Evolutionary conservation across 1,140 invertebrate species (phyloP).

Genomic region (Macrocentrus cingulum): DNA sequence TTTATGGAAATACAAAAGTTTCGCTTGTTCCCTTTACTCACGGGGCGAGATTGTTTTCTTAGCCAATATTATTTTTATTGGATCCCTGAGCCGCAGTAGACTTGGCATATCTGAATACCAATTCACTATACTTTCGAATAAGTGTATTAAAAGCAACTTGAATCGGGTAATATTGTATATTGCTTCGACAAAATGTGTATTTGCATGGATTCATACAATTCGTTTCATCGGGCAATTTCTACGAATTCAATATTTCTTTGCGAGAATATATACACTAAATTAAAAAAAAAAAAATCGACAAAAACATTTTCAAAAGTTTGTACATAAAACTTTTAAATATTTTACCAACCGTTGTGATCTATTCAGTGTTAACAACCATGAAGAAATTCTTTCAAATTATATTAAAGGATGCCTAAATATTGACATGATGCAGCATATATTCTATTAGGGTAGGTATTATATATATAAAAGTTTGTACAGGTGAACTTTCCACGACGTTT

Average conservation of each 20-base stretch:
- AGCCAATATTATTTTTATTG: conserved; percentile 51
- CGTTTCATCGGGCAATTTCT: background rate
- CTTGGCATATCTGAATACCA: conserved; percentile 50
- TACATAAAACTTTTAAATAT: too few relatives aligned
- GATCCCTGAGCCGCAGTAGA: conserved; percentile 26
- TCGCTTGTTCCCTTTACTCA: conserved; percentile 30
- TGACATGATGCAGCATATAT: conserved; percentile 30
- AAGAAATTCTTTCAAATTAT: conserved; percentile 37
- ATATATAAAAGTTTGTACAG: conserved; percentile 39
- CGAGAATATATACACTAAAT: too few relatives aligned
- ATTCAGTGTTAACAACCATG: conserved; percentile 39
- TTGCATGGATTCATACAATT: conserved; percentile 14
- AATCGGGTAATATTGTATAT: conserved; percentile 13
- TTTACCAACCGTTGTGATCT: conserved; percentile 28
- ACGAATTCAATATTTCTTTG: too few relatives aligned
- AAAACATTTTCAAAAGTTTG: too few relatives aligned
- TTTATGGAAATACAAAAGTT: conserved; percentile 44
- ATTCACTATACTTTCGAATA: conserved; percentile 27
- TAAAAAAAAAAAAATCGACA: too few relatives aligned
- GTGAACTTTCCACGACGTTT: conserved; percentile 27
- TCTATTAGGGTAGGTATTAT: background rate
- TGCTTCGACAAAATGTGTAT: conserved; percentile 23
- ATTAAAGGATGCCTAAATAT: conserved; percentile 43
- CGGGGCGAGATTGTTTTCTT: conserved; percentile 44
- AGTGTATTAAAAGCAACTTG: conserved; percentile 3